Percentiles rank a stretch among this genome's conserved stretches.
These are phyloP conservation scores for Enteromius fasciolatus DNA, from an alignment of 2,797 vertebrate genomes.

Conservation along the genomic window DNA sequence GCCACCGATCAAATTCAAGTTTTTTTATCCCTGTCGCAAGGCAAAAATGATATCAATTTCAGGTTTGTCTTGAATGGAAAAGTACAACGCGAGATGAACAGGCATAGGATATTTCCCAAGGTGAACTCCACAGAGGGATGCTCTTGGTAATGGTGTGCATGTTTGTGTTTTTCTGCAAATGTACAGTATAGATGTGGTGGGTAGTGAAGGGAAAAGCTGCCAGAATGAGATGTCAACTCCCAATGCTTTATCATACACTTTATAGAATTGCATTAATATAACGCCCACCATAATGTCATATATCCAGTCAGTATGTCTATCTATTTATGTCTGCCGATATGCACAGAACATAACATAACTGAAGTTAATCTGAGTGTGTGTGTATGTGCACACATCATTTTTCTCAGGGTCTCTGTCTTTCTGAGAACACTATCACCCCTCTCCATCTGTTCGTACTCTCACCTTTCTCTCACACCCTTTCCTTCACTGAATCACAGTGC, in stretches of 20 bases:
- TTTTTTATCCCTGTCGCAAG: neutral
- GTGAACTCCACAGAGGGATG: constrained; percentile 42
- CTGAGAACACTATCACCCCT: constrained; percentile 59
- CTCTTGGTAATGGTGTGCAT: constrained; percentile 15
- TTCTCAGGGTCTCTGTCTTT: constrained; percentile 49
- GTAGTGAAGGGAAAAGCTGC: constrained; percentile 24
- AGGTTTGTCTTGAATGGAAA: constrained; percentile 28
- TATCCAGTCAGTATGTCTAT: constrained; percentile 1
- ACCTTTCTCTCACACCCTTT: constrained; percentile 69
- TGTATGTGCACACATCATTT: constrained; percentile 18
- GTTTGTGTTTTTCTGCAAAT: constrained; percentile 32
- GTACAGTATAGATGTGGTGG: constrained; percentile 26
- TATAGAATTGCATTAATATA: constrained; percentile 34
- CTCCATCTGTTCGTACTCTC: constrained; percentile 80
- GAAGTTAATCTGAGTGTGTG: neutral
- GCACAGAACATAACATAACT: neutral
- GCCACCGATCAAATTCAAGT: constrained; percentile 44
- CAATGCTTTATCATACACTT: constrained; percentile 17
- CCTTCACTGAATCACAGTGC: constrained; percentile 54
- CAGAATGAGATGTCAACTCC: constrained; percentile 32
- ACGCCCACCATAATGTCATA: constrained; percentile 34
- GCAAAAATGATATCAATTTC: constrained; percentile 14
- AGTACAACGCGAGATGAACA: constrained; percentile 15
- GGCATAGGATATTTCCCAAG: constrained; percentile 37
- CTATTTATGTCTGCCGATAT: constrained; percentile 18